Evolutionary conservation across 2,888 invertebrate species (phyloP).

Genomic region (Cataglyphis altisquamis): DNA sequence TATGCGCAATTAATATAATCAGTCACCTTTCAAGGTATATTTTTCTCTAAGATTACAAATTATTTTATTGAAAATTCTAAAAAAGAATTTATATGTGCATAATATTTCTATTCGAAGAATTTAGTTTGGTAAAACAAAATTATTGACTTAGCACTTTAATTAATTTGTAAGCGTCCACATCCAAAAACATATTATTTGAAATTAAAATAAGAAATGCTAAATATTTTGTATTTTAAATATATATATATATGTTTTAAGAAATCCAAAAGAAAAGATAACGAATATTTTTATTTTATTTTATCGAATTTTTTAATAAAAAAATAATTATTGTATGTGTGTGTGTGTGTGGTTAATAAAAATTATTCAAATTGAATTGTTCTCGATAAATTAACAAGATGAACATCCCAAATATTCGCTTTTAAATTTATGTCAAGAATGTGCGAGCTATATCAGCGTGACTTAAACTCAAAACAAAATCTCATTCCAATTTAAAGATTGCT

Average conservation of each 20-base stretch:
- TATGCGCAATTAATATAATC: slow-evolving; percentile 6
- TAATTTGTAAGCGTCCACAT: slow-evolving; percentile 3
- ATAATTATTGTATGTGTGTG: neutral
- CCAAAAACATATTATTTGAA: slow-evolving; percentile 6
- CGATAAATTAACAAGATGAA: neutral
- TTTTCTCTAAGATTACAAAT: slow-evolving; percentile 14
- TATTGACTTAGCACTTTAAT: slow-evolving; percentile 15
- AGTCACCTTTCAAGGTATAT: slow-evolving; percentile 2
- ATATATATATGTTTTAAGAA: neutral
- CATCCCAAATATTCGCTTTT: neutral
- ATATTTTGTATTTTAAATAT: slow-evolving; percentile 21
- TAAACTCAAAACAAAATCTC: neutral
- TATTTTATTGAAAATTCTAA: slow-evolving; percentile 1
- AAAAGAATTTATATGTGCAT: neutral
- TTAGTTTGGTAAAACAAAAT: slow-evolving; percentile 13
- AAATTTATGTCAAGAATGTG: slow-evolving; percentile 9
- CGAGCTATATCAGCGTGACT: neutral
- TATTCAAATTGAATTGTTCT: slow-evolving; percentile 8
- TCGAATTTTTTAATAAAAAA: neutral
- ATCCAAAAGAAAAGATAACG: neutral
- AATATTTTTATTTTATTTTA: neutral
- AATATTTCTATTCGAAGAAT: neutral
- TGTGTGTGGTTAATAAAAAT: neutral
- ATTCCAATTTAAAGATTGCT: neutral
- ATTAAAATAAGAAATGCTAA: slow-evolving; percentile 19